A percentile compares a stretch with the other conserved stretches of the same genome.
phyloP scores from a whole-genome alignment of 30 jellyfish, hydroid and myxozoan genomes.

The Mastigias papua region DNA sequence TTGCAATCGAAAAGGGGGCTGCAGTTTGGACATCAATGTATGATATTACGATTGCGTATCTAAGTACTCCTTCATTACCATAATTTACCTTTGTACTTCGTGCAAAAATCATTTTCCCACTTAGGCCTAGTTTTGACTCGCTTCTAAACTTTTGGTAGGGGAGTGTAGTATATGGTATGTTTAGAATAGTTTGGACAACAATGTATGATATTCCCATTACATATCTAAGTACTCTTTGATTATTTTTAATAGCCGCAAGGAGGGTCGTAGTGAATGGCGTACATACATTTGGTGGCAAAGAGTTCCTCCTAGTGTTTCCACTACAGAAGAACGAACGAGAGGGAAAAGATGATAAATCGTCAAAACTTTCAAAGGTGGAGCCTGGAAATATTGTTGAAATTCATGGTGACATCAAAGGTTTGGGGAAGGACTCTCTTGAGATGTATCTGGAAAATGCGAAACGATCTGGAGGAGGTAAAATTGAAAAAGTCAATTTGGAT shows the following conservation, averaged over 20 bases:
- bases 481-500: not conserved
- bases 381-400: constrained; percentile 3
- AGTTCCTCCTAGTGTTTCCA: not conserved
- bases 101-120: too few relatives aligned
- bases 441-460: not conserved
- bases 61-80: too few relatives aligned
- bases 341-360: not conserved
- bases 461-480: constrained; percentile 4
- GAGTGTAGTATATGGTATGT: too few relatives aligned
- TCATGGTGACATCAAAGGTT: not conserved
- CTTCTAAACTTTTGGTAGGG: too few relatives aligned
- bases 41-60: too few relatives aligned
- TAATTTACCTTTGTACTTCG: too few relatives aligned
- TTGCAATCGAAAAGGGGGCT: too few relatives aligned
- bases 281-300: not conserved
- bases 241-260: not conserved
- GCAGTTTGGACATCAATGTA: too few relatives aligned
- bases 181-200: too few relatives aligned
- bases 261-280: not conserved
- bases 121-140: too few relatives aligned
- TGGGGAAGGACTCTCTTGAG: not conserved
- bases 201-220: not conserved
- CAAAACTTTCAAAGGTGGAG: not conserved
- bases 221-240: not conserved
- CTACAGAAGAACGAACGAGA: not conserved